Evolutionary conservation across 2,113 vertebrate species (phyloP), one percentile per base, ranked within the genome.

Genomic region (Rissa tridactyla): DNA sequence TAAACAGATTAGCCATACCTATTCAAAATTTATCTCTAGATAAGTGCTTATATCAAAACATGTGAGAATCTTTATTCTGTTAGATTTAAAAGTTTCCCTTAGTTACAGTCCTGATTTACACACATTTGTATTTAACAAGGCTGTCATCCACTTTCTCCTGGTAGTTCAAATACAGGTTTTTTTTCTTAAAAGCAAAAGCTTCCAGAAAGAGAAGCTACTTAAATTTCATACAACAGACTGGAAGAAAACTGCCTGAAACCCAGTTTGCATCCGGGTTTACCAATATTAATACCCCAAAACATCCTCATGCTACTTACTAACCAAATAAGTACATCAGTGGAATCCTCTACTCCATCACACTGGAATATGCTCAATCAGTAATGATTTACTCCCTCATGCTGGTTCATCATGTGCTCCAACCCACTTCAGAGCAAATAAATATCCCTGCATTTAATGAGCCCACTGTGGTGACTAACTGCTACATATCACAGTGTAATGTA

Each of bases 1-100:
- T 76, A 87, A 95, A 94, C 23, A 95, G 96, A 94, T 91, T 94
- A 96, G 72, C 52, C n/a, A 27, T 4, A 92, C 46, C 69, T 95
- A 88, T 84, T 95, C 64, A 93, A 89, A 96, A 92, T 57, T 70
- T 61, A 82, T 85, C 62, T 81, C 68, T 60, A 60, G 65, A 23
- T 78, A 82, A 82, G 44, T 2, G 1, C 81, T 95, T 81, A 55
- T 21, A 89, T 32, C 40, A 89, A 91, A 90, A 91, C 8, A 62
- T 23, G 20, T 23, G 15, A 91, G 21, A 89, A 46, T 51, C 46
- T 64, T 88, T 49, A 80, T 84, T 80, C 25, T 64, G 27, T 30
- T 76, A 27, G 32, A 81, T 73, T 93, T 77, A 21, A 34, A 93
- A 76, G 9, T 38, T 84, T 72, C 34, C 38, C n/a, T 86, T 81